Evolutionary conservation across 2,888 invertebrate genomes (phyloP), one percentile per base, ranked within the genome.

Genomic region (Epirrita christyi): DNA sequence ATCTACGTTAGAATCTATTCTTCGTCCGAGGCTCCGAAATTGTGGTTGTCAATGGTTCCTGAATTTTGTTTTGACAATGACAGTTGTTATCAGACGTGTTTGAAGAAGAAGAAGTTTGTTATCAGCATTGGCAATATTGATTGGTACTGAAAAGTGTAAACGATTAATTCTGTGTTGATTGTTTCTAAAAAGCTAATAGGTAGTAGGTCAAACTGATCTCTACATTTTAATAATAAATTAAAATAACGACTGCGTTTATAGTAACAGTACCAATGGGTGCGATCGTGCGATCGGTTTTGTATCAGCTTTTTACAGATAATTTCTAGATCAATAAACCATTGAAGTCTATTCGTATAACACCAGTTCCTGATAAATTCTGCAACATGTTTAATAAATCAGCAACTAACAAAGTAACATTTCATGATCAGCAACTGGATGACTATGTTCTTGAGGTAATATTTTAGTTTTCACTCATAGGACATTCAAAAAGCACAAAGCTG

Each of bases 401-500:
- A 42, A 59, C 29, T 48, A 61, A 36, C 40, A 90, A 85, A 81
- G 92, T 91, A 2, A 88, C 86, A 74, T 92, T 91, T 76, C 88
- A 90, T 79, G 91, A 90, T 61, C 84, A 85, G 56, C 88, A 90
- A 67, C 64, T 90, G 14, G 92, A 92, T 61, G 92, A 92, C 62
- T 92, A 89, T 77, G 80, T 89, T 34, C 78, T 92, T 10, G 92
- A 92, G 85, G 92, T 89, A 59, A 46, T 55, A 55, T 28, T 13
- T 15, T 27, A 32, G 8, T 32, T 32, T 9, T 21, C n/a, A n/a
- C n/a, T 29, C 6, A 7, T 7, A 29, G 28, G 8, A 29, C 8
- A 29, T 13, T 13, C 0, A 40, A 40, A 7, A 9, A 15, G 14
- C 9, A 14, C 15, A 6, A 11, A 11, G 11, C 2, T 32, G 8